Conservation (phyloP, 2,797 vertebrate genomes). For the Tokudaia muenninki region DNA sequence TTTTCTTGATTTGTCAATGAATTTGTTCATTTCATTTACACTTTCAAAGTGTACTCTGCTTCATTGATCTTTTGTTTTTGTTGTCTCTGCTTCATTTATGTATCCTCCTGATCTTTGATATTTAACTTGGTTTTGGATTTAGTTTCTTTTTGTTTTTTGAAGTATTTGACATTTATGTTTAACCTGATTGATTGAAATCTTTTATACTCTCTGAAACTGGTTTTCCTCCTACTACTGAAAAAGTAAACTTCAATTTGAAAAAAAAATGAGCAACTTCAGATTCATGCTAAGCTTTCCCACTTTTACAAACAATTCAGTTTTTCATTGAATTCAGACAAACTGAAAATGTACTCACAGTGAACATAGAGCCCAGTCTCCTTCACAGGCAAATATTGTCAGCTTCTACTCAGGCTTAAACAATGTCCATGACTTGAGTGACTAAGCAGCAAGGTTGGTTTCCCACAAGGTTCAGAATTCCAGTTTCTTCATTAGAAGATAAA, state of each 20-base stretch:
- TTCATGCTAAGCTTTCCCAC: conserved; percentile 33
- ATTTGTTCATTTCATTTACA: not conserved
- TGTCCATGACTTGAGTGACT: not conserved
- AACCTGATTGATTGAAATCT: not conserved
- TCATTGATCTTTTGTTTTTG: not conserved
- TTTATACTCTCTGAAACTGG: not conserved
- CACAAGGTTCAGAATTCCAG: conserved; percentile 92
- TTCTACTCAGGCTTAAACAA: not conserved
- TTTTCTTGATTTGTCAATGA: not conserved
- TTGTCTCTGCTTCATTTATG: not conserved
- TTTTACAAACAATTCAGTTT: conserved; percentile 4
- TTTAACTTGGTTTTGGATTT: not conserved
- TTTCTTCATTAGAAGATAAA: conserved; percentile 98
- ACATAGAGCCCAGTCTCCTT: not conserved
- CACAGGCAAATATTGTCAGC: not conserved
- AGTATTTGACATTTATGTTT: too few species aligned
- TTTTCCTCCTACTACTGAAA: not conserved
- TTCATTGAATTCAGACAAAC: conserved; percentile 6
- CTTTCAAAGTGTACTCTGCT: not conserved
- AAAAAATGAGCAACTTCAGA: conserved; percentile 46
- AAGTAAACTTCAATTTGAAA: conserved; percentile 76
- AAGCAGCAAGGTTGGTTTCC: not conserved
- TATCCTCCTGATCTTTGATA: not conserved
- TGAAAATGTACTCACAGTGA: not conserved
- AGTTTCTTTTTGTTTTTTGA: not conserved